Percentiles rank a stretch among this genome's conserved stretches.
phyloP scores from a whole-genome alignment of 2,113 vertebrate species.

The Notiomystis cincta region DNA sequence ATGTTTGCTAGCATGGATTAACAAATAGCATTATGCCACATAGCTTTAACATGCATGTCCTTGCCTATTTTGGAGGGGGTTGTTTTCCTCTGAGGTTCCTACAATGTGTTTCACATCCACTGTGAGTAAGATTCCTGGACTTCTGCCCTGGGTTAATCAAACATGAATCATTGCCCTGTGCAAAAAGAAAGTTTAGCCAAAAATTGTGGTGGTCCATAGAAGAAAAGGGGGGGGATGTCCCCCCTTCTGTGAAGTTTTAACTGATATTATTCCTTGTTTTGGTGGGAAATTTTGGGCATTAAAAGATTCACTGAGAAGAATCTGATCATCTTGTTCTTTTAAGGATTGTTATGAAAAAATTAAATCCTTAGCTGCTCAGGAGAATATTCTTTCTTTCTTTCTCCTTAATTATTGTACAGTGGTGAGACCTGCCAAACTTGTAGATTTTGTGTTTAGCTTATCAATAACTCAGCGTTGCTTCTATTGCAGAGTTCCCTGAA shows the following conservation, averaged over 20 bases:
- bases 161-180: background rate
- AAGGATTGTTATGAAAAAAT: background rate
- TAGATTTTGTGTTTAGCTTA: background rate
- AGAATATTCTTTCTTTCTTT: background rate
- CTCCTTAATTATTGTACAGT: background rate
- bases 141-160: constrained; percentile 30
- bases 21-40: background rate
- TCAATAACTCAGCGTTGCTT: constrained; percentile 21
- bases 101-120: constrained; percentile 12
- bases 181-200: constrained; percentile 14
- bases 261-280: background rate
- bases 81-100: background rate
- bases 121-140: constrained; percentile 11
- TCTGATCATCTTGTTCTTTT: background rate
- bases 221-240: background rate
- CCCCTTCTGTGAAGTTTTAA: background rate
- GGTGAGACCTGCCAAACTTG: background rate
- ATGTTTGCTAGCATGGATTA: background rate
- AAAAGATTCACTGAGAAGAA: background rate
- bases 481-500: constrained; percentile 86
- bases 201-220: background rate
- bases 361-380: background rate
- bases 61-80: background rate
- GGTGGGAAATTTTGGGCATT: background rate
- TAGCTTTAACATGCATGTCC: background rate